phyloP scores from a whole-genome alignment of 2,113 vertebrate genomes.

The Laterallus jamaicensis region DNA sequence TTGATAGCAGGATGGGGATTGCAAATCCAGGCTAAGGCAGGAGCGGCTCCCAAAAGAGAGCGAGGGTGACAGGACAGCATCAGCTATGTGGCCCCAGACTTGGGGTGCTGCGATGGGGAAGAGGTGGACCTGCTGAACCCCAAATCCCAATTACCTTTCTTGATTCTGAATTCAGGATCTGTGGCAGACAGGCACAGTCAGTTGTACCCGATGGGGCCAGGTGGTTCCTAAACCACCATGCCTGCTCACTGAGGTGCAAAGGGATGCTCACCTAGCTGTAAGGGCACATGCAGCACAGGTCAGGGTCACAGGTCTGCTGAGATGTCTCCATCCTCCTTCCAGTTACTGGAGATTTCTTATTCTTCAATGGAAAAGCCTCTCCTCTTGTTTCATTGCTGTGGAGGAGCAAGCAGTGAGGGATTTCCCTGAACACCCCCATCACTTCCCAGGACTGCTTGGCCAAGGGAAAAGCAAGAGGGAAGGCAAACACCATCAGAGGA shows the following conservation, averaged over 20 bases:
- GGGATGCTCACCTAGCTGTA: background rate
- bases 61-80: accelerated
- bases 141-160: background rate
- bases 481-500: background rate
- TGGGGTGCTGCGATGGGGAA: accelerated
- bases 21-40: background rate
- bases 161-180: background rate
- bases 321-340: background rate
- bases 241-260: background rate
- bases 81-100: accelerated
- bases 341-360: background rate
- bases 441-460: background rate
- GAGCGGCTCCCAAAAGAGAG: background rate
- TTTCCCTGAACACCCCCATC: background rate
- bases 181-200: accelerated
- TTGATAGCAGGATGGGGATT: background rate
- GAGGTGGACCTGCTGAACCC: background rate
- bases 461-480: background rate
- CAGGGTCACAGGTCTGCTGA: background rate
- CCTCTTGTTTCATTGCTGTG: accelerated
- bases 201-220: accelerated
- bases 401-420: background rate
- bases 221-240: accelerated
- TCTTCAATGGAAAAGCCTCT: background rate
- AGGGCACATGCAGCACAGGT: background rate